phyloP scores from a whole-genome alignment of 2,888 invertebrate species.

The Atrina japonica region DNA sequence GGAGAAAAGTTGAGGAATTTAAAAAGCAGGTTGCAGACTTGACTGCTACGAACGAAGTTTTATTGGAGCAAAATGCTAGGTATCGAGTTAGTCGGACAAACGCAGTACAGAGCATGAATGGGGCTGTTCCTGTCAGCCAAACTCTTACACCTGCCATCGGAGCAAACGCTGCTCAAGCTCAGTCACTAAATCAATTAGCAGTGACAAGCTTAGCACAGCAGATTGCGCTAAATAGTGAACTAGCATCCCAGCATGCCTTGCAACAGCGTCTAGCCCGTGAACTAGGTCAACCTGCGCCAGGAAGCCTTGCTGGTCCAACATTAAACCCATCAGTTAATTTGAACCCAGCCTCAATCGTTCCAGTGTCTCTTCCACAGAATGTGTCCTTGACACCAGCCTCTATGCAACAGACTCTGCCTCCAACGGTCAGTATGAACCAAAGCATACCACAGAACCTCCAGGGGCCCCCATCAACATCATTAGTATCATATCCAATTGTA shows the following conservation, averaged over 20 bases:
- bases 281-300: slow-evolving; percentile 55
- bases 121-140: slow-evolving; percentile 73
- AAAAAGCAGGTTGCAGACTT: slow-evolving; percentile 87
- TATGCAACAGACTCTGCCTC: slow-evolving; percentile 61
- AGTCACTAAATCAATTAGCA: slow-evolving; percentile 63
- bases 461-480: slow-evolving; percentile 57
- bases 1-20: slow-evolving; percentile 86
- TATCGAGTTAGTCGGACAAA: slow-evolving; percentile 82
- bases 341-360: slow-evolving; percentile 66
- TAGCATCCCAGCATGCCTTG: slow-evolving; percentile 74
- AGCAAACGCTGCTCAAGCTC: slow-evolving; percentile 53
- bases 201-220: slow-evolving; percentile 78
- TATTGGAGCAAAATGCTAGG: slow-evolving; percentile 89
- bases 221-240: slow-evolving; percentile 75
- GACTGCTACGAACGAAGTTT: slow-evolving; percentile 89
- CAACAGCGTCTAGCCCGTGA: slow-evolving; percentile 74
- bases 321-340: slow-evolving; percentile 64
- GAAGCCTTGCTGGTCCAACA: slow-evolving; percentile 55
- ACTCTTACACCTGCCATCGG: slow-evolving; percentile 79
- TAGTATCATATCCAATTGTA: slow-evolving; percentile 76
- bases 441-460: slow-evolving; percentile 64
- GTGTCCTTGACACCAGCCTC: slow-evolving; percentile 61
- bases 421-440: slow-evolving; percentile 50
- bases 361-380: slow-evolving; percentile 70
- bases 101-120: slow-evolving; percentile 62